Evolutionary conservation across 1,140 invertebrate species (phyloP).

Genomic region (Sarcophaga bullata): DNA sequence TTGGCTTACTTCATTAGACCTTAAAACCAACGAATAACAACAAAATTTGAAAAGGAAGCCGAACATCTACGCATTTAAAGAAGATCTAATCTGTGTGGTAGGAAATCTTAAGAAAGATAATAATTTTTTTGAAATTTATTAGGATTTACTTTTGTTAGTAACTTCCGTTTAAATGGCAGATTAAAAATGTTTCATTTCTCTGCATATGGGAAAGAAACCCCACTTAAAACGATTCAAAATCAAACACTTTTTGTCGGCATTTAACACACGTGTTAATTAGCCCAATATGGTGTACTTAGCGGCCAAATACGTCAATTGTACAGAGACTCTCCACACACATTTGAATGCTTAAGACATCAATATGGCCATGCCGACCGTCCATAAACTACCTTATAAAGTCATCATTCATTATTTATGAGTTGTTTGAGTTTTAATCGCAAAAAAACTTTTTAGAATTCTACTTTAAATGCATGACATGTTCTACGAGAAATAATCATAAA

Average conservation of each 20-base stretch:
- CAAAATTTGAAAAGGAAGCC: background rate
- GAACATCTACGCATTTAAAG: background rate
- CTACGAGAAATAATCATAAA: background rate
- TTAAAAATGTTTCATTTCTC: too few species aligned
- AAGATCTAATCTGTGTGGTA: too few species aligned
- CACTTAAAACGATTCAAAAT: background rate
- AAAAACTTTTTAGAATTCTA: background rate
- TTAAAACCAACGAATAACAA: background rate
- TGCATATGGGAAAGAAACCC: too few species aligned
- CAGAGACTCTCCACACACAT: background rate
- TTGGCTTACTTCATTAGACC: background rate
- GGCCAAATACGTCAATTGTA: background rate
- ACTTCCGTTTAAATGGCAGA: background rate
- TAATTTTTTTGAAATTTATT: too few species aligned
- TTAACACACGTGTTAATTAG: slow-evolving; percentile 8
- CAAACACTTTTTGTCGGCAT: background rate
- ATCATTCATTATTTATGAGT: slow-evolving; percentile 23
- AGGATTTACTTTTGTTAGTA: background rate
- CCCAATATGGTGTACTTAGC: too few species aligned
- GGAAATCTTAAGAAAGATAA: too few species aligned
- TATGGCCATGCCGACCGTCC: background rate
- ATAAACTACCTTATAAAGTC: slow-evolving; percentile 15
- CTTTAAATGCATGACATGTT: background rate
- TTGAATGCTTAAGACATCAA: background rate
- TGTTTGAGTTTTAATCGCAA: background rate